Base-by-base conservation (phyloP, 2,113 vertebrate species). In the Rhabdomys dilectus region DNA sequence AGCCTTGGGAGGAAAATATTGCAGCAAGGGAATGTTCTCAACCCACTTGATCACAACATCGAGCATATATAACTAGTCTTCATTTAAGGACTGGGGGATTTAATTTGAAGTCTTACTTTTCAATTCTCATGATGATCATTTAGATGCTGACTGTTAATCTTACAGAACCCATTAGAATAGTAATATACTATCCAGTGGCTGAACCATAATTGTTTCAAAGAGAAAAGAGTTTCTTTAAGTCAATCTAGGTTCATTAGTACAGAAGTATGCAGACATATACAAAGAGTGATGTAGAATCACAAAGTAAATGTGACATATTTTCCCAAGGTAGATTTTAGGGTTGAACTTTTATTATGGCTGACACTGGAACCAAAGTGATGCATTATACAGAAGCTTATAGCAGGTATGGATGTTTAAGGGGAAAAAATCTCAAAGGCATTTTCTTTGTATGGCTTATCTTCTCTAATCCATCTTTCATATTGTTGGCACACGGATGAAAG, bases 51-150 rank as follows among this genome's bases (percentile, higher is more conserved):
- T 75, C 56, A 70, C 5, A 89, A 13, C 10, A 12, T 36, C 36
- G 48, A 56, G 15, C 48, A 3, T 68, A 0, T 58, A 51, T 58
- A 56, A 58, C 29, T 60, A 31, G 39, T 88, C 87, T 88, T 75
- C 75, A 68, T 85, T 94, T 16, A 84, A 8, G 53, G 60, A 91
- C 76, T 96, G 92, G 58, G 16, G 42, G 19, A 80, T 17, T 91
- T 45, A 21, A 84, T 87, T 89, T 95, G 91, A 22, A 42, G 86
- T 93, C 75, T 96, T 36, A 82, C 42, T 91, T 94, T 87, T 68
- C n/a, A 95, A n/a, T 60, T 95, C 39, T 93, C 24, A 29, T 22
- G 22, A 56, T 77, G 88, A 88, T 76, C 22, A 4, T 75, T 51
- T 92, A 84, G 4, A 15, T 84, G 16, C n/a, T 60, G 60, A 77